phyloP scores from a whole-genome alignment of 1,140 invertebrate genomes.

The Cotesia vestalis region DNA sequence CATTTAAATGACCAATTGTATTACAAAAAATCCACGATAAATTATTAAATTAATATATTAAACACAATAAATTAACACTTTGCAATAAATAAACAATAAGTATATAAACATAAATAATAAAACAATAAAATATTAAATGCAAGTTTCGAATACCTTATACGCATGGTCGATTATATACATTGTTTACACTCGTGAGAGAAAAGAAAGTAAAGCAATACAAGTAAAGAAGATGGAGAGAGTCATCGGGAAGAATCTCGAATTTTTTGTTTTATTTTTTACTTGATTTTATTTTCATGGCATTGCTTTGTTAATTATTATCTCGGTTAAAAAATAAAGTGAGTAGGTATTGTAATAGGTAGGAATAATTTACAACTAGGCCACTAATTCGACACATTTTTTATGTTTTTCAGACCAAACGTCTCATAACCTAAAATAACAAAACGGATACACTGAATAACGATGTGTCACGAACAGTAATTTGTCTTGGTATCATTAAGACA shows the following conservation, averaged over 20 bases:
- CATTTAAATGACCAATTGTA: too few species aligned
- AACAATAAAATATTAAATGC: constrained; percentile 1
- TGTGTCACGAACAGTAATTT: constrained; percentile 30
- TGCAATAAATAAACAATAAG: not conserved
- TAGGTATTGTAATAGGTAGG: not conserved
- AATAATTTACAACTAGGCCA: not conserved
- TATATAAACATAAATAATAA: not conserved
- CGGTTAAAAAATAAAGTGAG: not conserved
- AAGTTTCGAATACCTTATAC: constrained; percentile 11
- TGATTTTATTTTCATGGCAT: not conserved
- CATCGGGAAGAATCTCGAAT: constrained; percentile 1
- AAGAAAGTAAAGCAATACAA: constrained; percentile 33
- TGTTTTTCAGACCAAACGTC: constrained; percentile 6
- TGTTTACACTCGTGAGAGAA: constrained; percentile 31
- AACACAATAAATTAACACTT: too few species aligned
- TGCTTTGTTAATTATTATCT: not conserved
- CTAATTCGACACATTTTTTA: not conserved
- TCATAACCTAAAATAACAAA: not conserved
- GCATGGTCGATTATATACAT: not conserved
- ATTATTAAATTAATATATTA: too few species aligned
- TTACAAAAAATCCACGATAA: too few species aligned
- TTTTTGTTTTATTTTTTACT: constrained; percentile 4
- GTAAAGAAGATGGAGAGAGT: constrained; percentile 17
- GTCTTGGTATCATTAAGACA: constrained; percentile 26
- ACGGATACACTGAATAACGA: constrained; percentile 32